These are phyloP conservation scores for Microvelia longipes DNA, from an alignment of 1,140 invertebrate genomes.

Conservation along the genomic window DNA sequence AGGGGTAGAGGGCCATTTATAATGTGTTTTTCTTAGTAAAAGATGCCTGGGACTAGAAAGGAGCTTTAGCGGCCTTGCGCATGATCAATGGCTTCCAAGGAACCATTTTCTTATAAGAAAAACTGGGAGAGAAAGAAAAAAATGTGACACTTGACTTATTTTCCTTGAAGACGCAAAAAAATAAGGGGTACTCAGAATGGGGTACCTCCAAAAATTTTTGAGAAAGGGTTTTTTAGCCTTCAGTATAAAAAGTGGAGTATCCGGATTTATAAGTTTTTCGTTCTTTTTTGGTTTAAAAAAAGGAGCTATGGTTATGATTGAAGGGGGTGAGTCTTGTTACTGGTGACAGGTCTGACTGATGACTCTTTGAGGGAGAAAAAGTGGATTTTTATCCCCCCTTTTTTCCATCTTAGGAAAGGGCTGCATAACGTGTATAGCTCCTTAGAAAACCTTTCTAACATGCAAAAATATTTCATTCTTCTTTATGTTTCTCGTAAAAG, in stretches of 20 bases:
- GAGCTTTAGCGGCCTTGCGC: background rate
- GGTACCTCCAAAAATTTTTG: too few relatives aligned
- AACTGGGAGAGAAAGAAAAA: background rate
- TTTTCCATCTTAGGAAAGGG: too few relatives aligned
- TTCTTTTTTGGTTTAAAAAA: too few relatives aligned
- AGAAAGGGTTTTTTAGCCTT: too few relatives aligned
- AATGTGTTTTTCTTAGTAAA: background rate
- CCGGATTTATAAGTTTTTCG: background rate
- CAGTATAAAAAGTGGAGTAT: too few relatives aligned
- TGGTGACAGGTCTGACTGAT: background rate
- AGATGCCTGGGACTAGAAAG: background rate
- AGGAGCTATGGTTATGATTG: background rate
- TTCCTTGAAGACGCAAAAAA: background rate
- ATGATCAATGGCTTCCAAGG: background rate
- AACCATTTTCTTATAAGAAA: background rate
- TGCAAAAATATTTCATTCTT: too few relatives aligned
- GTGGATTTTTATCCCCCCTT: too few relatives aligned
- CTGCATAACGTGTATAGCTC: too few relatives aligned
- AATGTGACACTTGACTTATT: background rate
- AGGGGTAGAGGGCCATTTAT: background rate
- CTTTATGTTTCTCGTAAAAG: too few relatives aligned
- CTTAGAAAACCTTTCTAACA: too few relatives aligned
- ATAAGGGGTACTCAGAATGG: background rate
- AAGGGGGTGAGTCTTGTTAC: background rate
- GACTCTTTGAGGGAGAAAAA: background rate